Conservation (phyloP, 2,888 invertebrate species). For the Drosophila niveifrons region DNA sequence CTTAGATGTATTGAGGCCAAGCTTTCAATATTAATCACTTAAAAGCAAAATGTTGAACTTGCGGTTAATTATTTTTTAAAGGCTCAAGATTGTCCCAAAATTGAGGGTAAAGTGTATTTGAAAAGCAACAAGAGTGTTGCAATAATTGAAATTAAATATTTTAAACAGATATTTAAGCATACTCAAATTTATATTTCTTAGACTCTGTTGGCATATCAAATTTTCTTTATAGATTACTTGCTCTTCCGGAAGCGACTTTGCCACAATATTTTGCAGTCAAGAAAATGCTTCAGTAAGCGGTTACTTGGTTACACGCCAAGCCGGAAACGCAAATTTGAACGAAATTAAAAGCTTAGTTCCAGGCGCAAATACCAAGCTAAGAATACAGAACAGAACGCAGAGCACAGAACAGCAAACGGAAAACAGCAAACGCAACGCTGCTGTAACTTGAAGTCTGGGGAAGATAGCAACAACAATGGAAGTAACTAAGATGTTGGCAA, state of each 20-base stretch:
- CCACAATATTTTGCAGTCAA: slow-evolving; percentile 16
- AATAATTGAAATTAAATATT: not conserved
- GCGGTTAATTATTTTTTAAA: slow-evolving; percentile 14
- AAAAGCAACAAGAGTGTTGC: slow-evolving; percentile 1
- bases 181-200: not conserved
- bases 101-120: slow-evolving; percentile 16
- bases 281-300: slow-evolving; percentile 38
- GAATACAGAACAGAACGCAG: slow-evolving; percentile 13
- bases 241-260: slow-evolving; percentile 2
- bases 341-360: slow-evolving; percentile 53
- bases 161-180: not conserved
- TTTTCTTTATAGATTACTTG: slow-evolving; percentile 6
- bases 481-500: slow-evolving; percentile 44
- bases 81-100: not conserved
- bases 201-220: not conserved
- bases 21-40: slow-evolving; percentile 12
- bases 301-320: slow-evolving; percentile 49
- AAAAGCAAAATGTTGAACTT: slow-evolving; percentile 11
- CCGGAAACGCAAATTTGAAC: slow-evolving; percentile 53
- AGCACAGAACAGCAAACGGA: not conserved
- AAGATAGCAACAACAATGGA: slow-evolving; percentile 16
- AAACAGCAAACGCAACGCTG: not conserved
- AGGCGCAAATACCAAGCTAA: slow-evolving; percentile 27
- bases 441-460: slow-evolving; percentile 27
- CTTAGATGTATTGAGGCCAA: slow-evolving; percentile 7